Evolutionary conservation across 2,888 invertebrate species (phyloP), one percentile per base, ranked within the genome.

Genomic region (Elmis aenea): DNA sequence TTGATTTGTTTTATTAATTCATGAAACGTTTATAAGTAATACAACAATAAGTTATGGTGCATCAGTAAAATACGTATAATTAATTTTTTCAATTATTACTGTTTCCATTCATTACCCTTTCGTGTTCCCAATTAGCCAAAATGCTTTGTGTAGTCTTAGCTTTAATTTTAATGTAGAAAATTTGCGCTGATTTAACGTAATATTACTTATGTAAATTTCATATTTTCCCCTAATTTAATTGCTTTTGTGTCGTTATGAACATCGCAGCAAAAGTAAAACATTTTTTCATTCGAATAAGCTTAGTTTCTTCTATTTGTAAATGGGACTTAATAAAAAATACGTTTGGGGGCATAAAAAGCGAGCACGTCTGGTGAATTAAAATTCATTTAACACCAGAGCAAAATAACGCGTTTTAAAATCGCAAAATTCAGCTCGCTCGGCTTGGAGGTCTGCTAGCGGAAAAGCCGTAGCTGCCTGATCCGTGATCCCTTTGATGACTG

Each of bases 401-500:
- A 33, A 18, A 18, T 18, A 18, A 18, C 8, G 18, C 8, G 8
- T 18, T 18, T 18, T 18, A 18, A 18, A 33, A 38, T 33, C 27
- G 25, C 21, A 30, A 34, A 29, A 14, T 27, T 38, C 9, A 38
- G 10, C 10, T n/a, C 22, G 13, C 24, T 32, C 16, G 6, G 24
- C 5, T n/a, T 22, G 9, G 13, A 13, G 32, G 11, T 23, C 32
- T 32, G 10, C 23, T 26, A 13, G 33, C 11, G 28, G 38, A 6
- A 16, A 32, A 27, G 28, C 14, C 23, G 24, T 18, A 18, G 5
- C 5, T 18, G 33, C 33, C 29, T 33, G 29, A 33, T 38, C 38
- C 33, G 28, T 33, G 29, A 33, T 38, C 38, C 26, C 39, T 39
- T 39, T 39, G 39, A 39, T 39, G 39, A 34, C 30, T 39, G 34